Percentiles rank a stretch among this genome's conserved stretches.
Evolutionary conservation across 1,140 invertebrate species (phyloP).

Genomic region (Drosophila setifemur): DNA sequence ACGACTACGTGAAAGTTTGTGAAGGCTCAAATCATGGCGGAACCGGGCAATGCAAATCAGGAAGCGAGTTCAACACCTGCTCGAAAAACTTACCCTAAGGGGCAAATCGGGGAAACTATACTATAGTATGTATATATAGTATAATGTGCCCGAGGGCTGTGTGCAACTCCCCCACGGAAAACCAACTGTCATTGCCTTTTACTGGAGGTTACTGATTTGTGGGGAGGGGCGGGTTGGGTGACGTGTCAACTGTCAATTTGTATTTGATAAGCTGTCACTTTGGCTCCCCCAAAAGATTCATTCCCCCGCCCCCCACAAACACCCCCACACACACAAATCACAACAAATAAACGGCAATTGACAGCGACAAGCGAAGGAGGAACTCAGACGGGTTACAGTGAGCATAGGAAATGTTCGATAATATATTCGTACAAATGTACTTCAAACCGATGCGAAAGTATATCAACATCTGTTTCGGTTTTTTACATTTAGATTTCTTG

Average conservation of each 20-base stretch:
- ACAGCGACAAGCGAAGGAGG: constrained; percentile 64
- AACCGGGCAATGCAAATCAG: constrained; percentile 60
- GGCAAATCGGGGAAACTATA: constrained; percentile 3
- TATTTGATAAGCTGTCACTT: constrained; percentile 60
- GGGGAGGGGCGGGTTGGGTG: constrained; percentile 1
- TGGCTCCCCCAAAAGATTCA: constrained; percentile 14
- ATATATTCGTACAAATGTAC: too few relatives aligned
- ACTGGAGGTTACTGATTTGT: constrained; percentile 6
- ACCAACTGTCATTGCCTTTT: constrained; percentile 34
- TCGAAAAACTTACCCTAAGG: constrained; percentile 23
- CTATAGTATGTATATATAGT: background rate
- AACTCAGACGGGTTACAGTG: constrained; percentile 9
- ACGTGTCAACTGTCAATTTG: constrained; percentile 78
- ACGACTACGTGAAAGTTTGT: constrained; percentile 48
- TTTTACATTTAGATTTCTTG: too few relatives aligned
- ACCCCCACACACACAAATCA: constrained; percentile 56
- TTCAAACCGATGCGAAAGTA: too few relatives aligned
- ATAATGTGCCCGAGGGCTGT: background rate
- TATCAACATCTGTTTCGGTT: too few relatives aligned
- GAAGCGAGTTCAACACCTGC: constrained; percentile 69
- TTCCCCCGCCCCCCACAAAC: too few relatives aligned
- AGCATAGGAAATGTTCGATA: too few relatives aligned
- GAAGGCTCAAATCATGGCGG: constrained; percentile 36
- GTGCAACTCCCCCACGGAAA: background rate
- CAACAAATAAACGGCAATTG: constrained; percentile 76